phyloP scores from a whole-genome alignment of 2,113 vertebrate genomes.

The Vimba vimba region DNA sequence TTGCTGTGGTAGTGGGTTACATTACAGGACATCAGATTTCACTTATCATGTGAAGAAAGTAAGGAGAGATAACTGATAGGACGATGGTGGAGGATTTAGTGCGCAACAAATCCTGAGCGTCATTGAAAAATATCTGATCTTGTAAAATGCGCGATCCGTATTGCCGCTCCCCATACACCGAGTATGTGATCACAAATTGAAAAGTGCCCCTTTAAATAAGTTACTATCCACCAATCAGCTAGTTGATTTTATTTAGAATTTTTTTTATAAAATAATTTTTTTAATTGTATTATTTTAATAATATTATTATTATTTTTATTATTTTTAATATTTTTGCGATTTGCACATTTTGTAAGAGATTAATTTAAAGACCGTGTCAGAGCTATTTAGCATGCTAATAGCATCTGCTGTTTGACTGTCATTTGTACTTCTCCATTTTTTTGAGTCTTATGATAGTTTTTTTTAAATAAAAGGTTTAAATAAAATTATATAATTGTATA shows the following conservation, averaged over 20 bases:
- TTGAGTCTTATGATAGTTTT: neutral
- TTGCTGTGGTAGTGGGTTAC: too few relatives aligned
- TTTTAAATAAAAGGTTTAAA: neutral
- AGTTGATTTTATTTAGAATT: neutral
- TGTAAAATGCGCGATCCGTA: too few relatives aligned
- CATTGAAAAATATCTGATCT: too few relatives aligned
- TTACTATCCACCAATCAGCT: neutral
- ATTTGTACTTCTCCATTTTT: neutral
- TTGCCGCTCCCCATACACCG: too few relatives aligned
- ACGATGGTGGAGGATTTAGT: too few relatives aligned
- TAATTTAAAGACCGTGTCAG: neutral
- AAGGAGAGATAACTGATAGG: too few relatives aligned
- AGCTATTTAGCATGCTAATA: too few relatives aligned
- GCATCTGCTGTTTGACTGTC: neutral
- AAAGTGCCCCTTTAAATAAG: neutral
- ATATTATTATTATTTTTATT: neutral
- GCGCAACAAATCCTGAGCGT: too few relatives aligned
- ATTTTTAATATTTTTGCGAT: neutral
- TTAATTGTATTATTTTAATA: neutral
- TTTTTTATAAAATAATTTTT: neutral
- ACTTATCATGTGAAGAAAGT: too few relatives aligned
- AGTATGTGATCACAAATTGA: too few relatives aligned
- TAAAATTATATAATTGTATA: too few relatives aligned
- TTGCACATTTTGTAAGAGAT: neutral
- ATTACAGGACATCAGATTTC: too few relatives aligned